Evolutionary conservation across 2,888 invertebrate species (phyloP), one percentile per base, ranked within the genome.

Genomic region (Papilio protenor): DNA sequence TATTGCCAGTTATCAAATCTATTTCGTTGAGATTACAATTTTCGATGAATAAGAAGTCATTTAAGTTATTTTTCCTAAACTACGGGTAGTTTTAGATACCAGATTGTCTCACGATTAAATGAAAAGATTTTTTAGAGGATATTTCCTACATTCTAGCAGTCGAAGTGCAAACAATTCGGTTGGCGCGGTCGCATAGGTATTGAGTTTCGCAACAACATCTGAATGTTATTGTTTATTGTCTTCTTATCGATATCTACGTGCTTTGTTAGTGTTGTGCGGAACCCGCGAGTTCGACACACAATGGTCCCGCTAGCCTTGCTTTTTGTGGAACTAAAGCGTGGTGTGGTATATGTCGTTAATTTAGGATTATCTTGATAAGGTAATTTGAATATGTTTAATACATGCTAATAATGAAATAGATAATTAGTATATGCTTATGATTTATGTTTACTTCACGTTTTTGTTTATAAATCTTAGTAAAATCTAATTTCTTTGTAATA

Each of bases 171-270:
- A 86, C 83, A 85, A 84, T 82, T 83, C 85, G 80, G 84, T 84
- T 86, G 87, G 87, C 87, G 89, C 87, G 87, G 89, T 88, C 90
- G 85, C 90, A 88, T 88, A 89, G 87, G 86, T 83, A 85, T 83
- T 83, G 82, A 77, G 85, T 89, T 89, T 90, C 88, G 90, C 90
- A 91, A 90, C 83, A 89, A 89, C 89, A 89, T 85, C 85, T 86
- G 88, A 89, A 86, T 91, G 92, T 93, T 94, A 94, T 94, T 94
- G 94, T 94, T 93, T 92, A 94, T 94, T 94, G 94, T 94, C 85
- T 94, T 93, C 92, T 93, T 93, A 94, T 94, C 92, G 91, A 92
- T 92, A 90, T 91, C 88, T 90, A 80, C 85, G 81, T 79, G 86
- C 90, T 89, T 89, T 90, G 89, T 89, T 87, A 83, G 87, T 73